Conservation (phyloP, 2,113 vertebrate genomes). For the Gallinago undulata region DNA sequence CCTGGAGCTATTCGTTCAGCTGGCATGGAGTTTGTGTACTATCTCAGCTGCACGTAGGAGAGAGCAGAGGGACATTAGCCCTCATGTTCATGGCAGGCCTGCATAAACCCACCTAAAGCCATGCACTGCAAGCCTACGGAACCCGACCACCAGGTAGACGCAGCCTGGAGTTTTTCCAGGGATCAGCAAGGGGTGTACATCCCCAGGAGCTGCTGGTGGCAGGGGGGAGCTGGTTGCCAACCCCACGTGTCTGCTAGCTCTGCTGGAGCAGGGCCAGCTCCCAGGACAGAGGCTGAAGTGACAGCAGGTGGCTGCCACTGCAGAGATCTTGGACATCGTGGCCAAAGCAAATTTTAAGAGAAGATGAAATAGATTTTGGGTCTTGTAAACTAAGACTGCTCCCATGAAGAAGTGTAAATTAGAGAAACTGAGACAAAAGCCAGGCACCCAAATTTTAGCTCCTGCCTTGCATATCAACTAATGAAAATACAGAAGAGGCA, state of each 20-base stretch:
- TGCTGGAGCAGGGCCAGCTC: background rate
- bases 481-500: background rate
- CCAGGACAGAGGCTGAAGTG: background rate
- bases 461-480: background rate
- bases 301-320: background rate
- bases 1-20: background rate
- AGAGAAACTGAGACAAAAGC: background rate
- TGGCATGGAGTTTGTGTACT: background rate
- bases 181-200: background rate
- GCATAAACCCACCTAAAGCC: background rate
- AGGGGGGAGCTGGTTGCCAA: background rate
- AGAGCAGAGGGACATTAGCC: background rate
- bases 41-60: background rate
- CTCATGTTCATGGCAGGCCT: background rate
- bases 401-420: background rate
- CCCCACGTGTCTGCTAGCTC: background rate
- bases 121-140: background rate
- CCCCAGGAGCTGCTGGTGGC: background rate
- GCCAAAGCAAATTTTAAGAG: background rate
- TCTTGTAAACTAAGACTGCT: background rate
- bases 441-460: background rate
- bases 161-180: background rate
- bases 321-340: background rate
- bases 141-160: rapidly evolving
- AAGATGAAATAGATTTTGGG: background rate